Percentiles rank a stretch among this genome's conserved stretches.
Evolutionary conservation across 2,888 invertebrate genomes (phyloP).

Genomic region (Dastarcus helophoroides): DNA sequence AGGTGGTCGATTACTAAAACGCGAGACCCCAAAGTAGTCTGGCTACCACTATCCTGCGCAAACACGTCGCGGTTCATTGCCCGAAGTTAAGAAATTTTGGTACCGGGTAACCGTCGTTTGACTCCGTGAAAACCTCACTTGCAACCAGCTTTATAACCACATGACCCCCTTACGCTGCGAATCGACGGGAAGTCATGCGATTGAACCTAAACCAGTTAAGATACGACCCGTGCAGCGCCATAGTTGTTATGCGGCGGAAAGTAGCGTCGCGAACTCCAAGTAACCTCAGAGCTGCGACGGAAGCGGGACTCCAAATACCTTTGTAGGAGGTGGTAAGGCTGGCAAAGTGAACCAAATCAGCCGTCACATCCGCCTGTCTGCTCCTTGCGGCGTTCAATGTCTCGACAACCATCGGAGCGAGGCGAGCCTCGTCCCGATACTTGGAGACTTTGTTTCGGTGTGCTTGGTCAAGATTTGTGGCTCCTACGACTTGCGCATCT

Average conservation of each 20-base stretch:
- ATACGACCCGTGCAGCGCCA: conserved; percentile 3
- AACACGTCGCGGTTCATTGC: no score
- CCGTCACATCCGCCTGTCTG: background rate
- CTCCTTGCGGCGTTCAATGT: background rate
- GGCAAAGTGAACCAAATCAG: background rate
- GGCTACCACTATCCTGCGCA: no score
- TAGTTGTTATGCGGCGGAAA: conserved; percentile 1
- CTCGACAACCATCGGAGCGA: background rate
- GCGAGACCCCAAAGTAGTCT: no score
- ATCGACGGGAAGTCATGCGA: background rate
- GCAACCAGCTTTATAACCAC: no score
- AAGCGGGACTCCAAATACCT: conserved; percentile 3
- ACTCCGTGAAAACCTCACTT: no score
- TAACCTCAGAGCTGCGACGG: background rate
- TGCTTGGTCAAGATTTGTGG: conserved; percentile 1
- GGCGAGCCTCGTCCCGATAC: no score
- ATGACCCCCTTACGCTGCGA: background rate
- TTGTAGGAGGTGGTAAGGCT: conserved; percentile 1
- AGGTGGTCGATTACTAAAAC: no score
- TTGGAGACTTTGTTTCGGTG: background rate
- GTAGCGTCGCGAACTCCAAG: background rate
- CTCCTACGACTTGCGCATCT: conserved; percentile 4
- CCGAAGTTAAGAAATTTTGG: no score
- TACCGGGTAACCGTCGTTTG: no score
- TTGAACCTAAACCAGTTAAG: conserved; percentile 6